Evolutionary conservation across 2,888 invertebrate species (phyloP).

Genomic region (Hyppa rectilinea): DNA sequence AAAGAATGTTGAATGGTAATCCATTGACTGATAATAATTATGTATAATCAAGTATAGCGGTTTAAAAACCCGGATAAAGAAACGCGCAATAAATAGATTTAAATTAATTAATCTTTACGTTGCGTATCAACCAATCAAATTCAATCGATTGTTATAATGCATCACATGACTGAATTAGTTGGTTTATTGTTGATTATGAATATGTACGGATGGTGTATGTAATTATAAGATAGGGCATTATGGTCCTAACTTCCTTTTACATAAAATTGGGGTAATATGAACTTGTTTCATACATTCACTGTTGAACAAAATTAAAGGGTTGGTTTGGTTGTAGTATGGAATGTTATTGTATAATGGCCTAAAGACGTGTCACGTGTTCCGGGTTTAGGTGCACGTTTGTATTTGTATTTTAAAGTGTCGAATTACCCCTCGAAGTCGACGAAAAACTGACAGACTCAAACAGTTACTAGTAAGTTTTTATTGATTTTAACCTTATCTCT

Average conservation of each 20-base stretch:
- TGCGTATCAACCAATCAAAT: constrained; percentile 14
- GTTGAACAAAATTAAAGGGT: background rate
- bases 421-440: background rate
- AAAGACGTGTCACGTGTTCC: background rate
- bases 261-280: constrained; percentile 1
- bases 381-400: constrained; percentile 1
- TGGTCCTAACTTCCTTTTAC: constrained; percentile 34
- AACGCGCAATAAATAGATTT: constrained; percentile 26
- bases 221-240: constrained; percentile 6
- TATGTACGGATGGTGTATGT: constrained; percentile 3
- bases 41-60: constrained; percentile 32
- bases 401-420: too few species aligned
- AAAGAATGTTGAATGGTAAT: constrained; percentile 21
- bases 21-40: constrained; percentile 50
- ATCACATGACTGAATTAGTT: constrained; percentile 32
- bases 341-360: background rate
- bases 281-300: constrained; percentile 19
- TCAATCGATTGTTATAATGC: constrained; percentile 32
- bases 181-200: constrained; percentile 12
- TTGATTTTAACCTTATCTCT: constrained; percentile 1
- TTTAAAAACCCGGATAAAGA: constrained; percentile 2
- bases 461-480: background rate
- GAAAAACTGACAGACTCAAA: constrained; percentile 20
- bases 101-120: constrained; percentile 18
- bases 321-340: constrained; percentile 4